Percentiles rank a stretch among this genome's conserved stretches.
Conservation (phyloP, 2,888 invertebrate species). For the Lycia hirtaria region DNA sequence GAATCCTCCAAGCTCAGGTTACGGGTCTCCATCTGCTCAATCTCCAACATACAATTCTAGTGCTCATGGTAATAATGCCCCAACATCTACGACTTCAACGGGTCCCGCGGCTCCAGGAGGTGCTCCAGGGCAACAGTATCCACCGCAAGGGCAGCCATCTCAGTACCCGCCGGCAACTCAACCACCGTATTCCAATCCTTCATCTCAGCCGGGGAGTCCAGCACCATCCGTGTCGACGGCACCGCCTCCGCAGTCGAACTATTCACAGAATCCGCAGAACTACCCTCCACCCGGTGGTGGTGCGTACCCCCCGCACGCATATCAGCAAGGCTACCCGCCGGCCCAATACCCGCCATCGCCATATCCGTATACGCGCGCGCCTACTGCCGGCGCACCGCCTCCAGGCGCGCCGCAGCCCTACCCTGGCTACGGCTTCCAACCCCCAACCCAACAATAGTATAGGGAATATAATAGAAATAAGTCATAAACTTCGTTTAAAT, state of each 20-base stretch:
- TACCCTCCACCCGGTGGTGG: slow-evolving; percentile 71
- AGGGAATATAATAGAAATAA: slow-evolving; percentile 20
- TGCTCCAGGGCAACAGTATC: slow-evolving; percentile 87
- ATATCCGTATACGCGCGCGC: slow-evolving; percentile 85
- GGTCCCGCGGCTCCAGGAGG: slow-evolving; percentile 78
- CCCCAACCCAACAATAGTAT: slow-evolving; percentile 87
- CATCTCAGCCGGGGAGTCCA: slow-evolving; percentile 82
- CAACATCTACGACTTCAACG: slow-evolving; percentile 78
- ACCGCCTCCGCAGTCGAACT: slow-evolving; percentile 84
- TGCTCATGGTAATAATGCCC: slow-evolving; percentile 81
- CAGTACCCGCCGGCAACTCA: slow-evolving; percentile 87
- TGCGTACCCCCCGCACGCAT: slow-evolving; percentile 82
- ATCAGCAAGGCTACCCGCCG: slow-evolving; percentile 82
- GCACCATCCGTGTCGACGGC: slow-evolving; percentile 81
- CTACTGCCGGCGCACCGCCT: slow-evolving; percentile 88
- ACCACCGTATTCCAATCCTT: slow-evolving; percentile 84
- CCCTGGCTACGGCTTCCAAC: slow-evolving; percentile 92
- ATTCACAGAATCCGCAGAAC: slow-evolving; percentile 83
- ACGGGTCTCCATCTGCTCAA: slow-evolving; percentile 88
- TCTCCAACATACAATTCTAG: slow-evolving; percentile 88
- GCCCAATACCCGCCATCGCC: slow-evolving; percentile 85
- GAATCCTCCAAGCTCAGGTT: slow-evolving; percentile 84
- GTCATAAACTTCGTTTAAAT: background rate
- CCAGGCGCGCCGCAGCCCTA: slow-evolving; percentile 91
- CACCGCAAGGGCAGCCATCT: slow-evolving; percentile 87